phyloP scores from a whole-genome alignment of 2,888 invertebrate species.

The Nomada flava region DNA sequence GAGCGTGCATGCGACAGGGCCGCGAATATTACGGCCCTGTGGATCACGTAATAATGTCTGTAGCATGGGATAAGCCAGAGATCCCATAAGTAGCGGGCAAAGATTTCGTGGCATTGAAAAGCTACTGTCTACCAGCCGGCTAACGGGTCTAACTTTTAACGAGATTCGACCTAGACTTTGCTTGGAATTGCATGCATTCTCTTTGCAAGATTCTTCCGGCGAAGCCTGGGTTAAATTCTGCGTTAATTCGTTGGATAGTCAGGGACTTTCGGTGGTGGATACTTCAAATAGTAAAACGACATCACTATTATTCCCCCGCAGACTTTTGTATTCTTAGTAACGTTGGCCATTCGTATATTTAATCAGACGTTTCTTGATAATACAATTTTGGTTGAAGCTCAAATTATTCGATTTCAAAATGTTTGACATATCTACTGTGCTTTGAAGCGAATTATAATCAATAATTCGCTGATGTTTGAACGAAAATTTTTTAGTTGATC shows the following conservation, averaged over 20 bases:
- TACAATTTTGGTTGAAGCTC: too few species aligned
- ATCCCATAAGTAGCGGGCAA: conserved; percentile 49
- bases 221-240: conserved; percentile 40
- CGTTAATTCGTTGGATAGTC: conserved; percentile 49
- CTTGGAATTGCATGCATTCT: conserved; percentile 46
- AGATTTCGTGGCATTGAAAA: conserved; percentile 57
- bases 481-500: background rate
- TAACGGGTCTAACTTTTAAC: conserved; percentile 65
- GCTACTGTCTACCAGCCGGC: conserved; percentile 37
- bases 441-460: too few species aligned
- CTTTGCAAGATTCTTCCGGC: conserved; percentile 19
- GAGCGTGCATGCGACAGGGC: conserved; percentile 34
- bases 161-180: conserved; percentile 58
- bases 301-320: background rate
- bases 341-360: too few species aligned
- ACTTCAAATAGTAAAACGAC: background rate
- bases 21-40: conserved; percentile 45
- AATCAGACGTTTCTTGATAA: too few species aligned
- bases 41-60: conserved; percentile 60
- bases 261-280: conserved; percentile 11
- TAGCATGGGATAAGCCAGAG: conserved; percentile 53
- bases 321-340: too few species aligned
- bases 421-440: too few species aligned
- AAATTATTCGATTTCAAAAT: too few species aligned
- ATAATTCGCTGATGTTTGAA: background rate